Base-by-base conservation (phyloP, 2,113 vertebrate genomes). In the Calypte anna region DNA sequence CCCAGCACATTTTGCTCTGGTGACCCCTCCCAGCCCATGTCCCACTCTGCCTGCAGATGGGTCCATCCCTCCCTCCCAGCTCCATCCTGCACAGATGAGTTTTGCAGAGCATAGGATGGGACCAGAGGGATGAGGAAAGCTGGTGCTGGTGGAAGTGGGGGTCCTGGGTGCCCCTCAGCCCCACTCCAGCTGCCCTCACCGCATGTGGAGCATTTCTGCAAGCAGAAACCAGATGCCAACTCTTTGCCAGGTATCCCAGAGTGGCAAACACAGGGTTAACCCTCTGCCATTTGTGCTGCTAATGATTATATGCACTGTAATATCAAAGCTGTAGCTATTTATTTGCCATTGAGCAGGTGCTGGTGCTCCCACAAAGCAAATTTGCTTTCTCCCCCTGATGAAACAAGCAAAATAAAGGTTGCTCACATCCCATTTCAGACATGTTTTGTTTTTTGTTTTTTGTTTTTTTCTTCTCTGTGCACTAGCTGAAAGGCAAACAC, bases 381-480 rank as follows among this genome's bases (percentile, higher is more conserved):
- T 97, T 97, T 97, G 93, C 97, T 97, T 95, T 97, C 88, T 96
- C 67, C 85, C 94, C 85, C 91, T 96, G 91, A 91, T 93, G 84
- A 96, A 96, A 96, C 92, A 96, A 93, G 93, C 74, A 93, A 96
- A 96, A 96, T 90, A 95, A 97, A 96, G 96, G 94, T 98, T 98
- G 97, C 97, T 96, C 95, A 97, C 85, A 96, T 98, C 98, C 97
- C 97, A 94, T 98, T 97, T 93, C 91, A 98, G 97, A 91, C 70
- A 89, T 15, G 40, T 1, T 46, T 40, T 40, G 40, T 11, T 40
- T 40, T 40, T 40, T 40, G 11, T 40, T 40, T 33, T 33, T 33
- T n/a, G n/a, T n/a, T 33, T 92, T 96, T 95, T 95, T 88, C 98
- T 95, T 87, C 90, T 97, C 97, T 94, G 96, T 63, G 81, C 79